Base-by-base conservation (phyloP, 1,140 invertebrate species). In the Camponotus vicinus region DNA sequence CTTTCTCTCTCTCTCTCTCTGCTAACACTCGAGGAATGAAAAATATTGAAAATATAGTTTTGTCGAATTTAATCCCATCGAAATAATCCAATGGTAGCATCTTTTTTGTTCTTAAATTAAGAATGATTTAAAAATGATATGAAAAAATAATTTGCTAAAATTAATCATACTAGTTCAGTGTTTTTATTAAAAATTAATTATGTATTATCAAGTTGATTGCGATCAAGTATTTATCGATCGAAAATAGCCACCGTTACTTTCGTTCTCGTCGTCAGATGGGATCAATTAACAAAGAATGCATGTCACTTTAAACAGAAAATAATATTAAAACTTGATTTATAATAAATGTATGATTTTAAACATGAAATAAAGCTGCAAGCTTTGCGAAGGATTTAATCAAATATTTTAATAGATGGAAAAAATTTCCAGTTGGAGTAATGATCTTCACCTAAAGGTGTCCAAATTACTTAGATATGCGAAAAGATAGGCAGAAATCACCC, bases 211-310 rank as follows among this genome's bases (percentile, higher is more conserved):
- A 73, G 61, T 83, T 75, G 69, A 21, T 61, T 70, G 57, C 69
- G 69, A 32, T 75, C 55, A 9, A 61, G 21, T 73, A 18, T 42
- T 79, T 69, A 52, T 73, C 40, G 21, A 37, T 15, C 40, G 69
- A 73, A 83, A 61, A 61, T 59, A 61, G 18, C 27, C 6, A 27
- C 3, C 7, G 42, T 27, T 83, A 75, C 79, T 75, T 82, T 82
- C 52, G 27, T 73, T 45, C 79, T 71, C 27, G 27, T 27, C 27
- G 27, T 27, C 40, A 21, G 27, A 59, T 45, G 55, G 45, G 13
- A 21, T 15, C 18, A 15, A 13, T 45, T 55, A 18, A 61, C 27
- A 49, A 6, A 27, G 37, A 45, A 61, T 13, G 13, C 21, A 40
- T 27, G 13, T 15, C 21, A 15, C 27, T 55, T 55, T 11, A 45